Percentiles rank a stretch among this genome's conserved stretches.
Evolutionary conservation across 2,797 vertebrate genomes (phyloP).

Genomic region (Adrianichthys oophorus): DNA sequence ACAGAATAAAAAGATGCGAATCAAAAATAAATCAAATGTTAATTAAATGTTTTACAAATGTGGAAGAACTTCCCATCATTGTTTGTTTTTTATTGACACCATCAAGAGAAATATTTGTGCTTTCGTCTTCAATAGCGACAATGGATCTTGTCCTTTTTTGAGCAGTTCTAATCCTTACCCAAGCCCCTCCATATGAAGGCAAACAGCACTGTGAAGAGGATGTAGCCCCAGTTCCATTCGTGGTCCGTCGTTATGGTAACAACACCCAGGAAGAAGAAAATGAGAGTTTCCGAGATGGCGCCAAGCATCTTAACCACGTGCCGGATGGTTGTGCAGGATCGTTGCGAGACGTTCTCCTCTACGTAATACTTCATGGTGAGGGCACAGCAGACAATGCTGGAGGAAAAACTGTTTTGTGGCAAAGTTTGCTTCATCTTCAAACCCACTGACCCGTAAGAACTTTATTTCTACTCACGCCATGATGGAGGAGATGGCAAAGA

Average conservation of each 20-base stretch:
- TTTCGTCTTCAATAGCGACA: too few relatives aligned
- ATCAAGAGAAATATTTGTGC: too few relatives aligned
- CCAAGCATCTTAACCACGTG: slow-evolving; percentile 96
- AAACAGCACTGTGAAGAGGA: slow-evolving; percentile 92
- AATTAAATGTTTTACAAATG: too few relatives aligned
- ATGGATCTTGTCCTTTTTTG: too few relatives aligned
- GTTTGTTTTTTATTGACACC: too few relatives aligned
- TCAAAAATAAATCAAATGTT: too few relatives aligned
- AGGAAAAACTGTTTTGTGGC: slow-evolving; percentile 19
- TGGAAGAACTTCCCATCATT: too few relatives aligned
- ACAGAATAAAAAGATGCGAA: too few relatives aligned
- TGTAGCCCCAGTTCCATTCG: slow-evolving; percentile 97
- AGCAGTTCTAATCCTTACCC: slow-evolving; percentile 74
- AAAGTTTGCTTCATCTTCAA: neutral
- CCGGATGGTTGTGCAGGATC: slow-evolving; percentile 93
- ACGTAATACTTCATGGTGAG: slow-evolving; percentile 98
- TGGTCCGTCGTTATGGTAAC: slow-evolving; percentile 93
- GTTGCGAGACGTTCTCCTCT: slow-evolving; percentile 96
- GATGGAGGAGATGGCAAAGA: slow-evolving; percentile 94
- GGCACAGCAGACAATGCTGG: slow-evolving; percentile 92
- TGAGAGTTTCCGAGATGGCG: slow-evolving; percentile 94
- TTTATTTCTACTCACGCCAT: slow-evolving; percentile 87
- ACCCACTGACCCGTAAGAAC: too few relatives aligned
- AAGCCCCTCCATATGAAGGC: slow-evolving; percentile 92
- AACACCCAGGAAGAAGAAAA: slow-evolving; percentile 98